Conservation (phyloP, 2,113 vertebrate genomes). For the Rhodinocichla rosea region DNA sequence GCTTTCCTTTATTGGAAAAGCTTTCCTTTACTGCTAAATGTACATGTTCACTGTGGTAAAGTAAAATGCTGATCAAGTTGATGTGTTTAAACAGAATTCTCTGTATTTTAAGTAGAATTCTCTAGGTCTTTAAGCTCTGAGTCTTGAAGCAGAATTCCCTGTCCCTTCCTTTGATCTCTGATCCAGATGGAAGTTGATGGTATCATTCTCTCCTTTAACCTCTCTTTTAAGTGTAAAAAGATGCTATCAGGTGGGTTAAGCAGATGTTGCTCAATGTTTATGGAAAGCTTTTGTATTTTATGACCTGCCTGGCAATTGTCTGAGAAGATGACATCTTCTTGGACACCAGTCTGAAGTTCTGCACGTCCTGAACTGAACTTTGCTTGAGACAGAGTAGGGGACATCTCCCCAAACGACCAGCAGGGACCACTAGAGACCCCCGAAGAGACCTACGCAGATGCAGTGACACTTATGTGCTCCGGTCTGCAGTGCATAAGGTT, state of each 20-base stretch:
- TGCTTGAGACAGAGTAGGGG: neutral
- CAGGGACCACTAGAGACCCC: neutral
- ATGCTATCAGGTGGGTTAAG: neutral
- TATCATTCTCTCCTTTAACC: neutral
- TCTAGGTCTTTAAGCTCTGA: neutral
- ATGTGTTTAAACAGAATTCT: neutral
- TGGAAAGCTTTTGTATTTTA: neutral
- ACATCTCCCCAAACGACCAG: neutral
- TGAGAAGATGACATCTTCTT: neutral
- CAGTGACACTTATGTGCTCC: no score
- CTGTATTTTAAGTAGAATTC: neutral
- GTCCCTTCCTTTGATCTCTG: neutral
- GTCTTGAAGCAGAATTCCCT: neutral
- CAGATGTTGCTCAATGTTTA: neutral
- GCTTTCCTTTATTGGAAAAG: neutral
- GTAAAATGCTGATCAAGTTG: neutral
- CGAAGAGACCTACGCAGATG: rapidly evolving
- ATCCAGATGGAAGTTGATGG: neutral
- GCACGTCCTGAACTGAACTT: neutral
- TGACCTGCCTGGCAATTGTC: neutral
- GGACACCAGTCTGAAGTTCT: neutral
- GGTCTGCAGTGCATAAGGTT: no score
- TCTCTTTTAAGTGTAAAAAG: neutral
- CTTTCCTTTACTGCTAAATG: no score
- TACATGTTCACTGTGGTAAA: rapidly evolving